Evolutionary conservation across 2,888 invertebrate genomes (phyloP).

Genomic region (Agriopis marginaria): DNA sequence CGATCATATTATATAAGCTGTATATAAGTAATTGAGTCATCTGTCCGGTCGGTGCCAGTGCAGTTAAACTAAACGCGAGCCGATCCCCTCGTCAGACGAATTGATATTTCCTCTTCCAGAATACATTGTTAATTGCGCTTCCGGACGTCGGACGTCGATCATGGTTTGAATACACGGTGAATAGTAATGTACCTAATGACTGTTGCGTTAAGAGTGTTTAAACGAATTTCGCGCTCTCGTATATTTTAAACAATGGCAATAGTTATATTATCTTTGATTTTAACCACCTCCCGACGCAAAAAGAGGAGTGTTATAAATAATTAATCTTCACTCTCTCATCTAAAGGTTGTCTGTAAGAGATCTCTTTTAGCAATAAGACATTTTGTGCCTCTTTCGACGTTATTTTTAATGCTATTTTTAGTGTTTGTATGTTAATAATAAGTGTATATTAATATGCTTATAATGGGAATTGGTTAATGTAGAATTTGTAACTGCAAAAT

Average conservation of each 20-base stretch:
- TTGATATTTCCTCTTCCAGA: slow-evolving; percentile 85
- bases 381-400: no score
- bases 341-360: no score
- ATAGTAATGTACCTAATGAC: slow-evolving; percentile 38
- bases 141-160: slow-evolving; percentile 81
- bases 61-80: slow-evolving; percentile 62
- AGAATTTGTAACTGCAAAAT: no score
- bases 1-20: slow-evolving; percentile 44
- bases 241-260: background rate
- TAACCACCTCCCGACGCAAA: background rate
- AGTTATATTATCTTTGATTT: background rate
- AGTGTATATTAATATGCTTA: no score
- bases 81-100: slow-evolving; percentile 74
- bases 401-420: no score
- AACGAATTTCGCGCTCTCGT: background rate
- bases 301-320: background rate
- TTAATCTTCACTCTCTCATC: no score
- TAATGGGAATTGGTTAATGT: no score
- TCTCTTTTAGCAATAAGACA: no score
- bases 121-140: slow-evolving; percentile 83
- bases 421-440: no score
- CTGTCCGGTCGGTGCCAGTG: slow-evolving; percentile 49
- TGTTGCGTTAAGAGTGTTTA: slow-evolving; percentile 7
- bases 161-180: slow-evolving; percentile 53
- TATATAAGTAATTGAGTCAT: slow-evolving; percentile 58